phyloP scores from a whole-genome alignment of 2,113 vertebrate genomes.

The Halichoeres trimaculatus region DNA sequence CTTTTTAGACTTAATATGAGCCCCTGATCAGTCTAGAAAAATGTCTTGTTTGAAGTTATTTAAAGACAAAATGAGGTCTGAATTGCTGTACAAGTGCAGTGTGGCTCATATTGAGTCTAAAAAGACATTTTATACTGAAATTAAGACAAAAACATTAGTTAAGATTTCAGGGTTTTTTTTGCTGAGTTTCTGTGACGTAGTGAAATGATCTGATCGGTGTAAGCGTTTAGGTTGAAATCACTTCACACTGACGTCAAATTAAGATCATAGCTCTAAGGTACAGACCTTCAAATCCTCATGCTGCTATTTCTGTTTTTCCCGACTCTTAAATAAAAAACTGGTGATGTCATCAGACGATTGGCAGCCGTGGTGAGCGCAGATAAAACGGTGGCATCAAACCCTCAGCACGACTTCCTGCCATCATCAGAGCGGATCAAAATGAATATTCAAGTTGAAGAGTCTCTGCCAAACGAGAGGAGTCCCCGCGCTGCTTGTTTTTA shows the following conservation, averaged over 20 bases:
- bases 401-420: constrained; percentile 23
- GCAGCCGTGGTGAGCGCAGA: constrained; percentile 27
- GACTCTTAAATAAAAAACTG: constrained; percentile 5
- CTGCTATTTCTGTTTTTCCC: background rate
- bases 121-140: too few relatives aligned
- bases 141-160: too few relatives aligned
- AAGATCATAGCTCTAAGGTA: background rate
- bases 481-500: constrained; percentile 26
- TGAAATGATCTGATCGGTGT: background rate
- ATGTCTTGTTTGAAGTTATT: too few relatives aligned
- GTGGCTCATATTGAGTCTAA: too few relatives aligned
- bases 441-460: constrained; percentile 25
- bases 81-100: too few relatives aligned
- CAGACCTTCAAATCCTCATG: background rate
- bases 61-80: too few relatives aligned
- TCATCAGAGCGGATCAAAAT: constrained; percentile 44
- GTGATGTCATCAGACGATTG: constrained; percentile 28
- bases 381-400: constrained; percentile 32
- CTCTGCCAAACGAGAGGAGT: constrained; percentile 25
- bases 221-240: background rate
- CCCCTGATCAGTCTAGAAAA: too few relatives aligned
- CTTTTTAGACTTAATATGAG: too few relatives aligned
- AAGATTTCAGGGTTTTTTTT: too few relatives aligned
- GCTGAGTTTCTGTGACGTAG: too few relatives aligned
- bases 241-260: background rate